Percentiles rank a stretch among this genome's conserved stretches.
Conservation (phyloP, 30 jellyfish, hydroid and myxozoan genomes). For the Cassiopea andromeda region DNA sequence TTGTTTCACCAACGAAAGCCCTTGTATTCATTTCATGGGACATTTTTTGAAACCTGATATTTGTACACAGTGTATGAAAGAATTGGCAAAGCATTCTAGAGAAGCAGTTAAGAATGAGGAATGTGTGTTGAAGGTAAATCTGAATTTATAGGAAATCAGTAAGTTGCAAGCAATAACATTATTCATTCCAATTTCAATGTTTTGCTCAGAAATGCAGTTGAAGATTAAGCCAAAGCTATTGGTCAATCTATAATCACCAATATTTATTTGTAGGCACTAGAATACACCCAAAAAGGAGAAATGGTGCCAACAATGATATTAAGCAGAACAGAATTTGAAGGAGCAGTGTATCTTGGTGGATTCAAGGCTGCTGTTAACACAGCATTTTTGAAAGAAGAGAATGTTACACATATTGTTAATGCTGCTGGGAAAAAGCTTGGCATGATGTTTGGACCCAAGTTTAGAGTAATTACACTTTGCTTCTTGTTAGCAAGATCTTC, state of each 20-base stretch:
- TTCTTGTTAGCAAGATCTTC: background rate
- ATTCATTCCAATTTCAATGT: too few relatives aligned
- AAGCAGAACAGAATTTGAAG: slow-evolving; percentile 34
- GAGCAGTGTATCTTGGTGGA: slow-evolving; percentile 86
- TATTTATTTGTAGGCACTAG: slow-evolving; percentile 70
- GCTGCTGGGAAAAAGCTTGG: slow-evolving; percentile 83
- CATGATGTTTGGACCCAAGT: slow-evolving; percentile 73
- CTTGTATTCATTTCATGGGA: slow-evolving; percentile 58
- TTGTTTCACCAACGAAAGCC: slow-evolving; percentile 77
- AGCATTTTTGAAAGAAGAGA: slow-evolving; percentile 54
- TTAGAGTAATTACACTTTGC: slow-evolving; percentile 36
- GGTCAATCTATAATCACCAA: too few relatives aligned
- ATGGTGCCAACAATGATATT: slow-evolving; percentile 69
- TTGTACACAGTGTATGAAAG: slow-evolving; percentile 89
- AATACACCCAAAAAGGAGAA: slow-evolving; percentile 79
- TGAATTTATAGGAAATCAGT: background rate
- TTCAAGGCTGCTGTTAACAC: slow-evolving; percentile 79
- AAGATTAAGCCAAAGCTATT: too few relatives aligned
- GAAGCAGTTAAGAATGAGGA: slow-evolving; percentile 73
- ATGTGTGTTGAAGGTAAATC: slow-evolving; percentile 72
- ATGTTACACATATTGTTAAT: slow-evolving; percentile 71
- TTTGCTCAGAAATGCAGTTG: too few relatives aligned
- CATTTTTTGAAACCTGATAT: slow-evolving; percentile 80
- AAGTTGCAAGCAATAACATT: too few relatives aligned
- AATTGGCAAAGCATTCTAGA: slow-evolving; percentile 67